Evolutionary conservation across 2,113 vertebrate genomes (phyloP).

Genomic region (human (Homo sapiens)): GRCh38 chr12:80365501-80366000

Average conservation of each 20-base stretch:
- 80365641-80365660: background rate
- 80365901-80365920: background rate
- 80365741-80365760: background rate
- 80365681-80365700: background rate
- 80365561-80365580: background rate
- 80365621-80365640: background rate
- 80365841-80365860: constrained; percentile 7
- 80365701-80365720: constrained; percentile 21
- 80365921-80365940: background rate
- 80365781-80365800: background rate
- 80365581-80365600: background rate
- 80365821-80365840: background rate
- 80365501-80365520: background rate
- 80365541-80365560: background rate
- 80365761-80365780: background rate
- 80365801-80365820: constrained; percentile 31
- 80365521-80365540: background rate
- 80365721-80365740: background rate
- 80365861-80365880: background rate
- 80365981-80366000: background rate
- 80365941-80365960: background rate
- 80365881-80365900: background rate
- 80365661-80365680: background rate
- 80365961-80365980: background rate
- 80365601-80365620: background rate